Evolutionary conservation across 2,888 invertebrate species (phyloP).

Genomic region (Campopleginae sp.): DNA sequence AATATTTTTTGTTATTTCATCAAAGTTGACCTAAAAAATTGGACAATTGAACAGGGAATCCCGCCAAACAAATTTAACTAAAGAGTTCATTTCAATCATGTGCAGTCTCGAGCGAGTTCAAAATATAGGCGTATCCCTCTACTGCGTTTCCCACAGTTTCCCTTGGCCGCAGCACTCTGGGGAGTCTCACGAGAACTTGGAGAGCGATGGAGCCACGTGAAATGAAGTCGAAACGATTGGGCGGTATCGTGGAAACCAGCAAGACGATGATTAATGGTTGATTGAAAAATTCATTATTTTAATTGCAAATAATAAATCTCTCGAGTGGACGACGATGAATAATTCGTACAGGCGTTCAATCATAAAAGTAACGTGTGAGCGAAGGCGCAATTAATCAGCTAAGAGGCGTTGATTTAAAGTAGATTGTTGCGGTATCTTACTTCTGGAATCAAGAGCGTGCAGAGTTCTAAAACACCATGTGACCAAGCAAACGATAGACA

Average conservation of each 20-base stretch:
- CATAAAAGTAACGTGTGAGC: conserved; percentile 30
- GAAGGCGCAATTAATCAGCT: conserved; percentile 20
- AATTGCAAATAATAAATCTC: not conserved
- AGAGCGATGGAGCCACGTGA: too few species aligned
- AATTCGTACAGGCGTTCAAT: not conserved
- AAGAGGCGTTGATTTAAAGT: conserved; percentile 16
- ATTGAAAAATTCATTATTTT: not conserved
- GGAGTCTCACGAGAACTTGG: too few species aligned
- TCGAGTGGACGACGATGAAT: not conserved
- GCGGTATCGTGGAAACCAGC: too few species aligned
- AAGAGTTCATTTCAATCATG: not conserved
- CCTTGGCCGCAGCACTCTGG: too few species aligned
- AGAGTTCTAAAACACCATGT: conserved; percentile 36
- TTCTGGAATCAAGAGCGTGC: conserved; percentile 46
- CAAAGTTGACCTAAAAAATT: not conserved
- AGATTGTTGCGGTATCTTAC: conserved; percentile 36
- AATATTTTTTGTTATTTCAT: not conserved
- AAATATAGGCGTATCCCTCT: too few species aligned
- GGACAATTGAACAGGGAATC: not conserved
- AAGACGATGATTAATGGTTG: not conserved
- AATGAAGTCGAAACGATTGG: too few species aligned
- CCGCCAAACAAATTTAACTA: not conserved
- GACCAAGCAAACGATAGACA: conserved; percentile 2
- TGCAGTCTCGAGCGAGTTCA: too few species aligned
- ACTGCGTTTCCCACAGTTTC: too few species aligned